Base-by-base conservation (phyloP, 2,113 vertebrate species). In the Tapirus terrestris region DNA sequence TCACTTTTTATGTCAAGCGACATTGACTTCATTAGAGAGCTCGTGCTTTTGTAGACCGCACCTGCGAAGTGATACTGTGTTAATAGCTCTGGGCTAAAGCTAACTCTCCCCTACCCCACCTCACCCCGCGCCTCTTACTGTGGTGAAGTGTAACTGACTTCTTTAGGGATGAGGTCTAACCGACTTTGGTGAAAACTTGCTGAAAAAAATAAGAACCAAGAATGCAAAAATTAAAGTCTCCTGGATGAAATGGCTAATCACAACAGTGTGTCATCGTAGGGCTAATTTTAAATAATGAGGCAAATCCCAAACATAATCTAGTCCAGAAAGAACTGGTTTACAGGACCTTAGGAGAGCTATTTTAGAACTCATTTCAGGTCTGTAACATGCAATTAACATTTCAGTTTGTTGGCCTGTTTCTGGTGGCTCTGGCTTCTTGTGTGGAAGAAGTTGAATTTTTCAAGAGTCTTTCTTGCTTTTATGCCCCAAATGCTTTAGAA, bases 51-150 rank as follows among this genome's bases (percentile, higher is more conserved):
- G 68, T 94, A 94, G 96, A 94, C 73, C 27, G n/a, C 60, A 67
- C 93, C 75, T 84, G 85, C 87, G 97, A 98, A 98, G 98, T 95
- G 98, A 99, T 99, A 98, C 99, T 99, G 99, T 99, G 97, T 45
- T 58, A 51, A 29, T 85, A 97, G 67, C 96, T 97, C 82, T 81
- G 31, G 94, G 77, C 95, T n/a, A 65, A 70, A 91, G 82, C 96
- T 96, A 81, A 82, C 20, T 17, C 51, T 51, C 48, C 51, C 76
- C 6, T 3, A 33, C 31, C 12, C 27, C 23, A 11, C 63, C 48
- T 81, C 10, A 1, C 83, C 31, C 80, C 33, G 10, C n/a, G 25
- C 68, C 92, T 33, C 88, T 97, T 98, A 98, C 99, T 99, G 98
- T 99, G 99, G 99, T 99, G 99, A 99, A 99, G 98, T 98, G 92